A percentile compares a stretch with the other conserved stretches of the same genome.
Conservation (phyloP, 1,140 invertebrate genomes). For the Bombus superbus region DNA sequence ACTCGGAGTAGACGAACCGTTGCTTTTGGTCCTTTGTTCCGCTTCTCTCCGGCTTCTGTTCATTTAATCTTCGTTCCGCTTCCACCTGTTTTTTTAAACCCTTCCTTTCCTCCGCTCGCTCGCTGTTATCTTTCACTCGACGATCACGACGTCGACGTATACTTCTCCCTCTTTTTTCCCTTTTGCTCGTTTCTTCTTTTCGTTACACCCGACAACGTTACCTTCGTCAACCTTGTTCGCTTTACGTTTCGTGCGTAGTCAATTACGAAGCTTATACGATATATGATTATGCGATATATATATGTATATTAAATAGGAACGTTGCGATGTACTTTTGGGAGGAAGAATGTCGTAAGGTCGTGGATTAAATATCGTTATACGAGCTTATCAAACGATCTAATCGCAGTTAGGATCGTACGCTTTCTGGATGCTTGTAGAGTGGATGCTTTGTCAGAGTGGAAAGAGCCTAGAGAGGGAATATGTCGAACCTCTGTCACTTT, state of each 20-base stretch:
- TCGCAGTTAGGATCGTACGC: background rate
- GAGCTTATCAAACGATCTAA: background rate
- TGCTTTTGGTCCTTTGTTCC: slow-evolving; percentile 63
- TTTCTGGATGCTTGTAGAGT: background rate
- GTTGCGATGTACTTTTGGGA: background rate
- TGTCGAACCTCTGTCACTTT: too few species aligned
- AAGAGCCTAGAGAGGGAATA: too few species aligned
- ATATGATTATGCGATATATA: too few species aligned
- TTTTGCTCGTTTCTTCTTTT: background rate
- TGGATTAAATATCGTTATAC: background rate
- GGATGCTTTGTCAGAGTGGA: too few species aligned
- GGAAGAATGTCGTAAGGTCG: background rate
- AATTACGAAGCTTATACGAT: background rate
- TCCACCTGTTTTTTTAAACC: slow-evolving; percentile 40
- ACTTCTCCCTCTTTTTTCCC: background rate
- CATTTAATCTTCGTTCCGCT: slow-evolving; percentile 64
- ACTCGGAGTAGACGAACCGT: slow-evolving; percentile 65
- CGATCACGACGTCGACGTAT: slow-evolving; percentile 24
- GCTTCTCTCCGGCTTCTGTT: slow-evolving; percentile 56
- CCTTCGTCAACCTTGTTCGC: slow-evolving; percentile 38
- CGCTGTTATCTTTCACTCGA: slow-evolving; percentile 57
- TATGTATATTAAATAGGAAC: background rate
- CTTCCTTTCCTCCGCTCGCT: slow-evolving; percentile 23
- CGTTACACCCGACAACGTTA: background rate
- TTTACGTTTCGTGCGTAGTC: background rate